Conservation (phyloP, 1,140 invertebrate genomes). For the Agrypnia vestita region DNA sequence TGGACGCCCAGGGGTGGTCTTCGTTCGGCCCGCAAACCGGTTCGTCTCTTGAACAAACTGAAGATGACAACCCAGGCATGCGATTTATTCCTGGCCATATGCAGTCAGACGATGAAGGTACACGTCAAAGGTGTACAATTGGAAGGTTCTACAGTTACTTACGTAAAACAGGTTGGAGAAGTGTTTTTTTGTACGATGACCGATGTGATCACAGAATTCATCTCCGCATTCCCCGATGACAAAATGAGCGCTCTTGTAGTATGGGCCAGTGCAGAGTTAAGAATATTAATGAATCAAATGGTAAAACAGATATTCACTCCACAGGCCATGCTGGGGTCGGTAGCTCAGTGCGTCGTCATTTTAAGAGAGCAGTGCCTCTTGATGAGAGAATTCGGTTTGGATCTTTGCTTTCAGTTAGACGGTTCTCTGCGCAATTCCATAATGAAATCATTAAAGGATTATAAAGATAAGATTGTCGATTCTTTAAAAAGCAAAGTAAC, state of each 20-base stretch:
- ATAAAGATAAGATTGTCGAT: constrained; percentile 70
- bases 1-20: constrained; percentile 95
- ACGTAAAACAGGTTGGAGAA: constrained; percentile 87
- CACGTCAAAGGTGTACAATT: constrained; percentile 89
- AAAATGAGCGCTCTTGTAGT: constrained; percentile 89
- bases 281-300: constrained; percentile 86
- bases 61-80: constrained; percentile 87
- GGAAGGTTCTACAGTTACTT: constrained; percentile 89
- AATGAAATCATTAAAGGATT: constrained; percentile 69
- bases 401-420: constrained; percentile 88
- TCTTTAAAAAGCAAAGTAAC: constrained; percentile 70
- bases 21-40: constrained; percentile 87
- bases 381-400: constrained; percentile 75
- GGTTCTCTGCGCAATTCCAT: constrained; percentile 81
- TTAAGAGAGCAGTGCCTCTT: constrained; percentile 82
- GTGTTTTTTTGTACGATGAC: constrained; percentile 92
- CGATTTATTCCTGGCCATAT: constrained; percentile 89
- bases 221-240: constrained; percentile 85
- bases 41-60: constrained; percentile 89
- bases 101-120: constrained; percentile 87
- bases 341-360: constrained; percentile 90
- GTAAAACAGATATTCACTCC: constrained; percentile 94
- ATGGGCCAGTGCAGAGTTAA: constrained; percentile 92
- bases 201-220: constrained; percentile 91
- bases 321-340: constrained; percentile 85